Evolutionary conservation across 2,113 vertebrate species (phyloP), one percentile per base, ranked within the genome.

Genomic region (Dolichallabes microphthalmus): DNA sequence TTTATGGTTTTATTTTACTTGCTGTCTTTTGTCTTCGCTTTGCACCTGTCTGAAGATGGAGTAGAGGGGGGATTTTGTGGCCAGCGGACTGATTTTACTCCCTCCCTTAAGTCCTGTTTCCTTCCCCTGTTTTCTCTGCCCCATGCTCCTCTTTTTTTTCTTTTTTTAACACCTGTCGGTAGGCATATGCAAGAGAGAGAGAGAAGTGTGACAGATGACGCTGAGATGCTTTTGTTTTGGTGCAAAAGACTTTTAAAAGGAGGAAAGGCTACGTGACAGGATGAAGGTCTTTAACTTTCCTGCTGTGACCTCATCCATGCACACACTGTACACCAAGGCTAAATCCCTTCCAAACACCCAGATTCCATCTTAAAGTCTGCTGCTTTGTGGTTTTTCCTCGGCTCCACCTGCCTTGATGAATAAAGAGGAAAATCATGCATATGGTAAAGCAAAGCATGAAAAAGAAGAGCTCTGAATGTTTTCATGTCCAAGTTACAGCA

Each of bases 101-200:
- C 32, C 32, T 71, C 85, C 79, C 90, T 85, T 90, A 92, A 92
- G 90, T 88, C 85, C 88, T 92, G 86, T 90, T 87, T 93, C 88
- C 90, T 90, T 88, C 86, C 60, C 69, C 35, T 17, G 45, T 73
- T 82, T 52, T 74, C 69, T 50, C 69, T 84, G 30, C 83, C 83
- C 32, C 61, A 17, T 55, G n/a, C 14, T 9, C 45, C 45, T 7
- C 8, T 45, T 45, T 45, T 45, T 45, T 45, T 30, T 61, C 15
- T 45, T 32, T 39, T 60, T 17, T 39, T 80, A 68, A 71, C 68
- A 80, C 57, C 76, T 80, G 76, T 80, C 82, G 7, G 17, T 27
- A 52, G 78, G 32, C 66, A 75, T 81, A 25, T 50, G 7, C 14
- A 25, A 35, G 73, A 53, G 71, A 52, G 83, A 77, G 61, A 55